Evolutionary conservation across 2,888 invertebrate genomes (phyloP).

Genomic region (Apodemia duryi): DNA sequence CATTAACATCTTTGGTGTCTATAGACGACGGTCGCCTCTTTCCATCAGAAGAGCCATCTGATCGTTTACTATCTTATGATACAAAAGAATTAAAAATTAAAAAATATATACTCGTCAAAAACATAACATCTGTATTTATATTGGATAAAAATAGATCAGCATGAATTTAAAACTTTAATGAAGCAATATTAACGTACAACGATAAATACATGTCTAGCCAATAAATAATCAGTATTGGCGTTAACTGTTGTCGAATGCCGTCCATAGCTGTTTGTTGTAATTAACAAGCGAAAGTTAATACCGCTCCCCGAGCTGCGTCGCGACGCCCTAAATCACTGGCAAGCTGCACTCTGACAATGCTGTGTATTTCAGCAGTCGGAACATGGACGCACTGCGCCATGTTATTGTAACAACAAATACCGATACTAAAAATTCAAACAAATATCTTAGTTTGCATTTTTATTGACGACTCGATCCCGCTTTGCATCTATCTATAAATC

Average conservation of each 20-base stretch:
- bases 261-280: slow-evolving; percentile 58
- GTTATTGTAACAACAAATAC: not conserved
- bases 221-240: not conserved
- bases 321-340: slow-evolving; percentile 67
- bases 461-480: too few species aligned
- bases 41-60: too few species aligned
- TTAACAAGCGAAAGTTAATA: slow-evolving; percentile 67
- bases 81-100: too few species aligned
- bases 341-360: slow-evolving; percentile 39
- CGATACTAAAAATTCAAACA: not conserved
- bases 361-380: slow-evolving; percentile 15
- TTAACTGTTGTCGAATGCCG: slow-evolving; percentile 38
- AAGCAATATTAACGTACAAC: not conserved
- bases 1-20: too few species aligned
- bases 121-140: not conserved
- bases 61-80: too few species aligned
- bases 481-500: too few species aligned
- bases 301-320: slow-evolving; percentile 42
- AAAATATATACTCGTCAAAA: too few species aligned
- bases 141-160: slow-evolving; percentile 16
- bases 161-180: not conserved
- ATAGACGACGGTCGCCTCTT: too few species aligned
- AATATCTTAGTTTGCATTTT: too few species aligned
- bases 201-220: not conserved
- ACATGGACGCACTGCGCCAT: slow-evolving; percentile 18